phyloP scores from a whole-genome alignment of 2,888 invertebrate genomes.

The Limnephilus lunatus region DNA sequence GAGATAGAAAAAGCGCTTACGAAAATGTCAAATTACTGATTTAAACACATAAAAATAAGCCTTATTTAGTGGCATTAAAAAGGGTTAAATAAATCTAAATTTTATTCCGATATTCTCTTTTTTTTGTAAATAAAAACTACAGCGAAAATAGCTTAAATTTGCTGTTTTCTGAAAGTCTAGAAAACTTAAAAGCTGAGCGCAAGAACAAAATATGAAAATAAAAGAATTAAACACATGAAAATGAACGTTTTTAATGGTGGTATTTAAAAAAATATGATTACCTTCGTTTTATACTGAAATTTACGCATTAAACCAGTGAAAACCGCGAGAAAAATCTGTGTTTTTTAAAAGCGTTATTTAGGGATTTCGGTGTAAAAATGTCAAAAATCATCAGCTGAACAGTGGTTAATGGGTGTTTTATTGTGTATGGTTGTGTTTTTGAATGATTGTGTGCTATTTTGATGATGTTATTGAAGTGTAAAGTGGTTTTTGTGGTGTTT shows the following conservation, averaged over 20 bases:
- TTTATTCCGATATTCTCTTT: not conserved
- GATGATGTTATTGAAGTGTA: not conserved
- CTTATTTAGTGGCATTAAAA: not conserved
- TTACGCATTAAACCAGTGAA: not conserved
- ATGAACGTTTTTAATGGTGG: not conserved
- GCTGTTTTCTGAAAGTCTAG: not conserved
- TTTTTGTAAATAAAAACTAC: not conserved
- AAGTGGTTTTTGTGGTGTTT: not conserved
- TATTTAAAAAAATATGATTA: not conserved
- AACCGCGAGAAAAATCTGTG: not conserved
- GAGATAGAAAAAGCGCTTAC: not conserved
- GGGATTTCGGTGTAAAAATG: not conserved
- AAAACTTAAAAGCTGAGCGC: not conserved
- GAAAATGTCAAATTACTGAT: not conserved
- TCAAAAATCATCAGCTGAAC: not conserved
- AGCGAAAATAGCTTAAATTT: not conserved
- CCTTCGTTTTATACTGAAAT: not conserved
- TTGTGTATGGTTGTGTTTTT: not conserved
- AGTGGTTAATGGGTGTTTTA: not conserved
- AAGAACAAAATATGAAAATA: not conserved
- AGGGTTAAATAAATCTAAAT: not conserved
- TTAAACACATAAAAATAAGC: not conserved
- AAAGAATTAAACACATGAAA: not conserved
- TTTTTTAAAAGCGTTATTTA: not conserved
- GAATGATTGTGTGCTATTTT: not conserved